Conservation (phyloP, 1,140 invertebrate species). For the Apis laboriosa region DNA sequence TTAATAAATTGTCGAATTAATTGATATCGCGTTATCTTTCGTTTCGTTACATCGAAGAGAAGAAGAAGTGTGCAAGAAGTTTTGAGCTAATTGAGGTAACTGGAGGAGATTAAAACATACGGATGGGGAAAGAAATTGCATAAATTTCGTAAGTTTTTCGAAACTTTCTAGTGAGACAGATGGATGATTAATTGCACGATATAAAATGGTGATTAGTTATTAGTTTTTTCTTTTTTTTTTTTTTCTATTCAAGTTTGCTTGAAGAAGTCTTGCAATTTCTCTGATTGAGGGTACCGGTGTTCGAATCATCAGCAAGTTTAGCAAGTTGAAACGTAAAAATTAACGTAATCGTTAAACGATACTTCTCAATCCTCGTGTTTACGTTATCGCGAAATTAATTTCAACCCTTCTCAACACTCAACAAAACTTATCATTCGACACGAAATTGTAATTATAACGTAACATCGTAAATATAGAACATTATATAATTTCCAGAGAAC, state of each 20-base stretch:
- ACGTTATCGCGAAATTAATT: background rate
- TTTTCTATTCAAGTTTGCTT: background rate
- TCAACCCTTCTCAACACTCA: too few relatives aligned
- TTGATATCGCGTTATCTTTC: background rate
- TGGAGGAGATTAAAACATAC: background rate
- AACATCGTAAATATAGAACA: too few relatives aligned
- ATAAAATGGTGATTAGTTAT: slow-evolving; percentile 15
- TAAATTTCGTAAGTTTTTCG: slow-evolving; percentile 4
- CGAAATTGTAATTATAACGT: too few relatives aligned
- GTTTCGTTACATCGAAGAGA: background rate
- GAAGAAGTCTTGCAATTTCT: background rate
- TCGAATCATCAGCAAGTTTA: too few relatives aligned
- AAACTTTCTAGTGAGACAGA: background rate
- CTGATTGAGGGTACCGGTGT: background rate
- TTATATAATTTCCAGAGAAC: too few relatives aligned
- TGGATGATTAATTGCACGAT: slow-evolving; percentile 9
- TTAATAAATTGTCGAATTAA: background rate
- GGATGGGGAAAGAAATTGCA: background rate
- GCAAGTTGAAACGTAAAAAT: background rate
- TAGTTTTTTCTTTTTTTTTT: background rate
- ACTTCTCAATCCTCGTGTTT: background rate
- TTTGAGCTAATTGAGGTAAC: background rate
- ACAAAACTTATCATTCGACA: too few relatives aligned
- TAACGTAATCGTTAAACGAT: background rate
- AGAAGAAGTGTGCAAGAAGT: background rate